A percentile compares a stretch with the other conserved stretches of the same genome.
phyloP scores from a whole-genome alignment of 2,113 vertebrate species.

The Plectropomus leopardus region DNA sequence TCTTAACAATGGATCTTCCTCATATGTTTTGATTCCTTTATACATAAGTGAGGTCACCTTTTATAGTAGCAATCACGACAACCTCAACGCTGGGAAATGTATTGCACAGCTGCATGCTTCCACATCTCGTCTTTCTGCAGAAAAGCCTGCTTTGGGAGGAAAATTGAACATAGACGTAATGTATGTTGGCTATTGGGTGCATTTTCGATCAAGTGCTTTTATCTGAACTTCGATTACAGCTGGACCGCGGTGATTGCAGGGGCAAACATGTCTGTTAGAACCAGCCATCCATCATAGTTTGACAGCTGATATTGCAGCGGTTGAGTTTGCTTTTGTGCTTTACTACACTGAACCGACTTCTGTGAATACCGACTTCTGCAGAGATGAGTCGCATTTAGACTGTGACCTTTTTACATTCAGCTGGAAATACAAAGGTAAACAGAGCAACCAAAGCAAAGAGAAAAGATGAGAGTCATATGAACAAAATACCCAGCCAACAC shows the following conservation, averaged over 20 bases:
- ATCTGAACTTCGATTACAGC: slow-evolving; percentile 30
- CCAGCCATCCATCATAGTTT: slow-evolving; percentile 56
- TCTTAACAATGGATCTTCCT: slow-evolving; percentile 37
- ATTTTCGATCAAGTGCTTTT: slow-evolving; percentile 43
- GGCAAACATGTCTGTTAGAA: slow-evolving; percentile 21
- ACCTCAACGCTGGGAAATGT: slow-evolving; percentile 8
- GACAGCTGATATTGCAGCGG: slow-evolving; percentile 52
- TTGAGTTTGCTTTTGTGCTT: slow-evolving; percentile 30
- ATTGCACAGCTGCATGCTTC: not conserved
- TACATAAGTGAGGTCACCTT: slow-evolving; percentile 39
- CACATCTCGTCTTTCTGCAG: slow-evolving; percentile 6
- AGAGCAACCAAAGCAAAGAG: not conserved
- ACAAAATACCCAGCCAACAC: not conserved
- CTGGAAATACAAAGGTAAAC: slow-evolving; percentile 38
- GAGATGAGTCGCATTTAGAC: slow-evolving; percentile 41
- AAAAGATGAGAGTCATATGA: not conserved
- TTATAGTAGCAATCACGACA: slow-evolving; percentile 34
- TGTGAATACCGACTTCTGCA: slow-evolving; percentile 22
- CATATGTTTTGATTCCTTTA: slow-evolving; percentile 16
- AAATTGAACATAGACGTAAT: slow-evolving; percentile 16
- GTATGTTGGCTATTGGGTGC: not conserved
- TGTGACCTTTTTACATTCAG: slow-evolving; percentile 54
- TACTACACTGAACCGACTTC: slow-evolving; percentile 19
- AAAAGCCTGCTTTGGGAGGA: not conserved
- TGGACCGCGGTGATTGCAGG: slow-evolving; percentile 23